Evolutionary conservation across 2,113 vertebrate genomes (phyloP), one percentile per base, ranked within the genome.

Genomic region (Aleadryas rufinucha): DNA sequence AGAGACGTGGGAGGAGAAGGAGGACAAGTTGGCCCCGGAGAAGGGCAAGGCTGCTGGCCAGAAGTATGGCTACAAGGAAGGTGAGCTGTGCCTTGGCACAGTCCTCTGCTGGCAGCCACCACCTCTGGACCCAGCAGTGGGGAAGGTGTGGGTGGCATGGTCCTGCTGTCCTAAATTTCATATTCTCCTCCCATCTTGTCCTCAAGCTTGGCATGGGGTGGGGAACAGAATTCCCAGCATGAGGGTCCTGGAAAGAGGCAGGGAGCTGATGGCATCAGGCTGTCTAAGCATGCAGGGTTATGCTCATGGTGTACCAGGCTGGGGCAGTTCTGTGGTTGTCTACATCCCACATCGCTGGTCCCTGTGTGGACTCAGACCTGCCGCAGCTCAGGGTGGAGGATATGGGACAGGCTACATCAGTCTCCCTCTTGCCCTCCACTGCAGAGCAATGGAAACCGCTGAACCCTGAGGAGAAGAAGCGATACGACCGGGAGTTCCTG

Each of bases 61-160:
- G 97, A 99, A 99, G 83, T 99, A 99, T 69, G 98, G 99, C 89
- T 99, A 99, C 95, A 99, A 99, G 98, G 98, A 98, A 97, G 99
- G 99, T 99, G 96, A 92, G 98, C 53, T 6, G 2, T 69, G 44
- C 54, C 14, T 84, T 63, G 52, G 45, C 30, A 27, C 41, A 78
- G 57, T 70, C n/a, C 26, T 88, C 89, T 4, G 3, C 31, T 65
- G 52, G 64, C 61, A 94, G 50, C 59, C 44, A 61, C 33, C 31
- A 39, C 31, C 47, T 87, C 45, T 82, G 85, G 77, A 64, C 37
- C 27, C 24, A 54, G 66, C 0, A 3, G 9, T 69, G 33, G 44
- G 31, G 50, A 70, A 50, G 13, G 23, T 84, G 45, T 20, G 45
- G 50, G 45, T 94, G 53, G 8, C 16, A 5, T 18, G 24, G 13